Base-by-base conservation (phyloP, 2,888 invertebrate species). In the Lacanobia wlatinum region DNA sequence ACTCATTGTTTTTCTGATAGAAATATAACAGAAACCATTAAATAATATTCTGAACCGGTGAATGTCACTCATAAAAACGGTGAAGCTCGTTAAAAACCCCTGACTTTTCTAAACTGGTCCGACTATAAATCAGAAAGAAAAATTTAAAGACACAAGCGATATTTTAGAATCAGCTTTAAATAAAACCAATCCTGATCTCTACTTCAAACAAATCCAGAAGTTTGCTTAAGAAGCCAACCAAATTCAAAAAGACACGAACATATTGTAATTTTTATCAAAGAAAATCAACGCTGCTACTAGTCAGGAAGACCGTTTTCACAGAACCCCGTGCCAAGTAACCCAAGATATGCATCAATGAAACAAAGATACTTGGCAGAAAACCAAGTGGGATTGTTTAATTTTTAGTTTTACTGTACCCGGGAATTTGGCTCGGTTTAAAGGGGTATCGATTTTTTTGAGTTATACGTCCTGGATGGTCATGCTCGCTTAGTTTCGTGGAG, bases 381-480 rank as follows among this genome's bases (percentile, higher is more conserved):
- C 83, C 79, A 83, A 87, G 73, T 82, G 75, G 87, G 89, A 92
- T 92, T 92, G 92, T 92, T 92, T 91, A 92, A 92, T 92, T 92
- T 91, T 91, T 90, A 90, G 91, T 91, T 89, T 88, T 88, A 89
- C 87, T 85, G 87, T 82, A 70, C 69, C 65, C 60, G 46, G 58
- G 73, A 62, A 83, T 78, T 90, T 90, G 88, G 90, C 88, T 76
- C 66, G 61, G 78, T 64, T 77, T 63, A 70, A 70, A 73, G 61
- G 40, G 61, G 60, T 74, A 89, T 88, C 87, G 89, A 89, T 89
- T 85, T 83, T 82, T 80, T 68, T 79, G 76, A 82, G 56, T 84
- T 77, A 80, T 74, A 55, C 61, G 40, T 55, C 68, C 67, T 48
- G 56, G 63, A 65, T 58, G 66, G 82, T 70, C 60, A 71, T 56